Conservation (phyloP, 2,888 invertebrate genomes). For the Schizaphis graminum region DNA sequence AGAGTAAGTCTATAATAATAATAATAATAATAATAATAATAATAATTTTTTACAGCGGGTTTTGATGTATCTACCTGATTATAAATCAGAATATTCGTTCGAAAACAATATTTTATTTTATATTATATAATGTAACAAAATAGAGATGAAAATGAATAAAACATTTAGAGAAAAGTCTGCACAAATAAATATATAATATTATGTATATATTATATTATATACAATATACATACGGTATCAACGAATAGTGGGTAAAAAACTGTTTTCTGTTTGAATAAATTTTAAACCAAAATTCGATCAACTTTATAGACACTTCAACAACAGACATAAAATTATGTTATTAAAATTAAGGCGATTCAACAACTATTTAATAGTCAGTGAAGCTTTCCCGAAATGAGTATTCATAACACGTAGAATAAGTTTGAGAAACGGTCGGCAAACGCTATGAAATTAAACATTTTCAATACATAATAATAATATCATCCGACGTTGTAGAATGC, state of each 20-base stretch:
- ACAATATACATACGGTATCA: background rate
- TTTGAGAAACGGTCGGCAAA: background rate
- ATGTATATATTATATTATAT: too few species aligned
- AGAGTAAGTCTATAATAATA: background rate
- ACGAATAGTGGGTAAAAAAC: background rate
- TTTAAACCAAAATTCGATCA: constrained; percentile 28
- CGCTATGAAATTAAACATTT: constrained; percentile 21
- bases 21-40: background rate
- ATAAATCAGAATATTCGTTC: background rate
- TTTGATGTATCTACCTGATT: constrained; percentile 13
- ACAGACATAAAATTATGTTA: constrained; percentile 46
- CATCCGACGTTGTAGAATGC: background rate
- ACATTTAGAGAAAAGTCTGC: background rate
- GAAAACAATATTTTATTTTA: background rate
- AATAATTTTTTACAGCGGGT: background rate
- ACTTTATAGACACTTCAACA: constrained; percentile 38
- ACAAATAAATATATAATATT: background rate
- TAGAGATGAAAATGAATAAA: background rate
- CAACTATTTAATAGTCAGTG: constrained; percentile 26
- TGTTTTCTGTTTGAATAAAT: constrained; percentile 24
- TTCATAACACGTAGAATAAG: constrained; percentile 44
- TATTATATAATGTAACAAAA: background rate
- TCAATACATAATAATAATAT: constrained; percentile 1
- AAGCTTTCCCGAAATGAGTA: background rate
- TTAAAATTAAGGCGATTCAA: constrained; percentile 39